Percentiles rank a stretch among this genome's conserved stretches.
These are phyloP conservation scores for Nasonia oneida DNA, from an alignment of 2,888 invertebrate species.

Conservation along the genomic window DNA sequence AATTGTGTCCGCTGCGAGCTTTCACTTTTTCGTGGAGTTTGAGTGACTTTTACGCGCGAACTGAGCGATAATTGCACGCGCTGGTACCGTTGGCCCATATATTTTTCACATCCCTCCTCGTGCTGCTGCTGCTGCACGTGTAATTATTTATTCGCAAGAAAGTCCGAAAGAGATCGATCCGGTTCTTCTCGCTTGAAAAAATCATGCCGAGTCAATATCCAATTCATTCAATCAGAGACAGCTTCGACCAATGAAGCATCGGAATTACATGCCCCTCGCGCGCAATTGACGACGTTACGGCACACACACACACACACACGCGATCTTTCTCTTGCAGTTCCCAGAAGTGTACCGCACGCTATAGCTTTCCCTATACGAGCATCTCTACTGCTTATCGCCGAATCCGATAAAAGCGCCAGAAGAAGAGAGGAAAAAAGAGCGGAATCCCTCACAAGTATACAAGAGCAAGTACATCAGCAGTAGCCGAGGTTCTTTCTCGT, in stretches of 20 bases:
- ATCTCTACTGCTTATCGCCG: too few species aligned
- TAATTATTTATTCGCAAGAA: not conserved
- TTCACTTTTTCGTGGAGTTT: slow-evolving; percentile 20
- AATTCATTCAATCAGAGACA: not conserved
- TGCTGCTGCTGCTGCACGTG: not conserved
- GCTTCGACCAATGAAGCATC: not conserved
- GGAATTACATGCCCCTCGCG: not conserved
- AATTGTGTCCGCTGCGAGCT: not conserved
- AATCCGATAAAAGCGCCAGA: too few species aligned
- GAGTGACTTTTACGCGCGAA: slow-evolving; percentile 24
- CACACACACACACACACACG: not conserved
- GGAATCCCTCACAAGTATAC: not conserved
- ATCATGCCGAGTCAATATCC: too few species aligned
- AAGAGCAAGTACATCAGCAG: not conserved
- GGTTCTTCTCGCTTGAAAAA: too few species aligned
- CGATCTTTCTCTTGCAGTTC: not conserved
- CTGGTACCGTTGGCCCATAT: not conserved
- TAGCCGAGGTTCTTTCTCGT: not conserved
- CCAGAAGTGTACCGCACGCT: too few species aligned
- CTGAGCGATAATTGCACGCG: too few species aligned
- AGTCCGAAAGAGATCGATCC: not conserved
- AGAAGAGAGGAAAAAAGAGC: not conserved
- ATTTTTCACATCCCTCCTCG: not conserved
- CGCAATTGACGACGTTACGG: not conserved
- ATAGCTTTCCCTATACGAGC: too few species aligned